Conservation (phyloP, 2,888 invertebrate genomes). For the Dryocosmus kuriphilus region DNA sequence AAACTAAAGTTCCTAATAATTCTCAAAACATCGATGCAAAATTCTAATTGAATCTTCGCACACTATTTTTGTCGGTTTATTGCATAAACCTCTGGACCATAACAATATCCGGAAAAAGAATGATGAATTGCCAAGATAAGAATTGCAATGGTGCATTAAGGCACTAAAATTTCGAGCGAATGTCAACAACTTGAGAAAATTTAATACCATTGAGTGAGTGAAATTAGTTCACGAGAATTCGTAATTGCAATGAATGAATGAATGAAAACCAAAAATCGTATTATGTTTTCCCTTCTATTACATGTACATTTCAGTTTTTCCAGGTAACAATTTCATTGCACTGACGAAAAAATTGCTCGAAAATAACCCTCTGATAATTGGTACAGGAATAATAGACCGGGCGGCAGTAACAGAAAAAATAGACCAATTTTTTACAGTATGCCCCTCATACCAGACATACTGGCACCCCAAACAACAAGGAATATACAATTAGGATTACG, state of each 20-base stretch:
- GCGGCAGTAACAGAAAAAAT: too few relatives aligned
- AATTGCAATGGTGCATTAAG: slow-evolving; percentile 1
- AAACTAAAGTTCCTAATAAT: too few relatives aligned
- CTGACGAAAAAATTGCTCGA: background rate
- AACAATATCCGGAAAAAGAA: background rate
- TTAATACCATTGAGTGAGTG: background rate
- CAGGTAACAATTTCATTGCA: background rate
- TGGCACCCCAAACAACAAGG: too few relatives aligned
- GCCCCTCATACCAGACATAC: too few relatives aligned
- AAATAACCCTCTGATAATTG: background rate
- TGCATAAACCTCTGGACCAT: background rate
- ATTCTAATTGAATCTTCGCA: background rate
- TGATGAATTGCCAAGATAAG: background rate
- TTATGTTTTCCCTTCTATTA: too few relatives aligned
- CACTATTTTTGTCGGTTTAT: background rate
- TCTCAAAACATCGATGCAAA: too few relatives aligned
- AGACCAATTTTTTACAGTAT: too few relatives aligned
- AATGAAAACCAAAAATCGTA: too few relatives aligned
- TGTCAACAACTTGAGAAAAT: slow-evolving; percentile 16
- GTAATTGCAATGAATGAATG: background rate
- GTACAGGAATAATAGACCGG: too few relatives aligned
- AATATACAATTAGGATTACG: too few relatives aligned
- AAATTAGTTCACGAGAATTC: background rate
- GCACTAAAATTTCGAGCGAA: background rate
- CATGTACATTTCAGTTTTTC: too few relatives aligned